Percentiles rank a stretch among this genome's conserved stretches.
These are phyloP conservation scores for Aphidius ervi DNA, from an alignment of 1,140 invertebrate species.

Conservation along the genomic window DNA sequence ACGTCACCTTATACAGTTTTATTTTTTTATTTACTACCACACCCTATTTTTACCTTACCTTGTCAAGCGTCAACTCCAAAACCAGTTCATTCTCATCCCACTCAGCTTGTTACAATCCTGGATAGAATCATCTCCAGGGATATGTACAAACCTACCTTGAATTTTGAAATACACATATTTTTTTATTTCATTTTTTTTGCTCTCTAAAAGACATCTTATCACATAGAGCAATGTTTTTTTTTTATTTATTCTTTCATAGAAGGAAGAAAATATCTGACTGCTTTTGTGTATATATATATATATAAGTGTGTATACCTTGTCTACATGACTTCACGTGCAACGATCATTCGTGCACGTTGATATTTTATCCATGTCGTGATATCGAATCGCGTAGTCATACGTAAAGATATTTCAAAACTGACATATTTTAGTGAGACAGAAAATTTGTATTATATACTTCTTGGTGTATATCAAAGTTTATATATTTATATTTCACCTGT, in stretches of 20 bases:
- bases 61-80: slow-evolving; percentile 18
- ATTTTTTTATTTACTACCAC: not conserved
- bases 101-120: slow-evolving; percentile 2
- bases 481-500: not conserved
- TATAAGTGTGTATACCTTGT: not conserved
- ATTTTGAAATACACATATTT: slow-evolving; percentile 16
- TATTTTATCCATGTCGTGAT: slow-evolving; percentile 28
- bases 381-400: slow-evolving; percentile 49
- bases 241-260: not conserved
- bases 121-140: slow-evolving; percentile 5
- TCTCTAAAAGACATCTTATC: slow-evolving; percentile 29
- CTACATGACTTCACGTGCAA: slow-evolving; percentile 12
- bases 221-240: slow-evolving; percentile 1
- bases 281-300: not conserved
- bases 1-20: not conserved
- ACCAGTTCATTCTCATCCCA: no score
- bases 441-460: not conserved
- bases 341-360: slow-evolving; percentile 13
- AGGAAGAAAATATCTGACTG: not conserved
- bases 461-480: not conserved
- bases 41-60: not conserved
- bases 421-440: not conserved
- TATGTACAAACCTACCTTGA: slow-evolving; percentile 7
- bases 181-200: not conserved
- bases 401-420: slow-evolving; percentile 29